Evolutionary conservation across 1,140 invertebrate species (phyloP).

Genomic region (Nymphalis io): DNA sequence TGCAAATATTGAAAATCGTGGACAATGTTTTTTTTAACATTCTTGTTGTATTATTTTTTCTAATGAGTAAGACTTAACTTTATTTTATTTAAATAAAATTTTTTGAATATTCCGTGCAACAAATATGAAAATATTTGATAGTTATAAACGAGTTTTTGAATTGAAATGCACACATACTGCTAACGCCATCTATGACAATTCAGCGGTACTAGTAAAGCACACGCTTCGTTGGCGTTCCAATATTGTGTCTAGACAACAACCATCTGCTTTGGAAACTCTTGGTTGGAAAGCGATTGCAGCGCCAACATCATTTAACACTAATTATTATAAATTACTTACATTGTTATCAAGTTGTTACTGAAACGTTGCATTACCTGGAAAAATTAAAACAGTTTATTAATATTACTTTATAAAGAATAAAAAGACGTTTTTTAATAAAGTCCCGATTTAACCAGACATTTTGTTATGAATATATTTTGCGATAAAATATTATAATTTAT

Average conservation of each 20-base stretch:
- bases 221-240: conserved; percentile 20
- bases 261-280: conserved; percentile 13
- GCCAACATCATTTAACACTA: conserved; percentile 13
- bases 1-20: too few relatives aligned
- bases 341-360: neutral
- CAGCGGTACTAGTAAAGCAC: conserved; percentile 21
- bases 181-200: conserved; percentile 28
- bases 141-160: neutral
- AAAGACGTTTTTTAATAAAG: too few relatives aligned
- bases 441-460: too few relatives aligned
- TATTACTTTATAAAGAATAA: neutral
- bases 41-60: too few relatives aligned
- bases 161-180: neutral
- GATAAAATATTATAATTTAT: too few relatives aligned
- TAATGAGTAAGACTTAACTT: neutral
- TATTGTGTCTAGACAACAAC: conserved; percentile 22
- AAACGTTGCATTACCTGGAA: conserved; percentile 5
- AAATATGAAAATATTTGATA: too few relatives aligned
- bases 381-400: neutral
- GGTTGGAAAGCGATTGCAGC: conserved; percentile 23
- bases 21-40: too few relatives aligned
- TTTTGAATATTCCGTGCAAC: too few relatives aligned
- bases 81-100: neutral
- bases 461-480: too few relatives aligned
- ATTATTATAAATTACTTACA: conserved; percentile 14